phyloP scores from a whole-genome alignment of 2,888 invertebrate genomes.

The Lepetodrilus schrolli region DNA sequence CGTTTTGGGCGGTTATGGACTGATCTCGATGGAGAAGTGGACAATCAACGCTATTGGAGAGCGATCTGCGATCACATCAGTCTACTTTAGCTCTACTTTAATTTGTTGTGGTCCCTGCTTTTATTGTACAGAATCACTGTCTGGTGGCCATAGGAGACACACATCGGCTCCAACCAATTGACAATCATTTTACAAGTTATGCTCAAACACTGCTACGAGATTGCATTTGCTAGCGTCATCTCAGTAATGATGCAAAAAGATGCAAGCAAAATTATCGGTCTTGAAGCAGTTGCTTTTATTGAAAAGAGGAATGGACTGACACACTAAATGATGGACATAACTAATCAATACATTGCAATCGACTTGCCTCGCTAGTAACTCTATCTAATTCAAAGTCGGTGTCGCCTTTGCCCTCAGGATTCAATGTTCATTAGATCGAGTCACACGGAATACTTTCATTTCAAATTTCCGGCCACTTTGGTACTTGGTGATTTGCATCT shows the following conservation, averaged over 20 bases:
- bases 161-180: not conserved
- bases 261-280: not conserved
- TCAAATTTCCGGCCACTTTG: conserved; percentile 19
- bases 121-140: not conserved
- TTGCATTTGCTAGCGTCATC: not conserved
- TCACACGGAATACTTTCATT: conserved; percentile 23
- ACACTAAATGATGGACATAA: conserved; percentile 16
- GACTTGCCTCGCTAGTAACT: conserved; percentile 11
- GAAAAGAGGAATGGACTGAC: conserved; percentile 11
- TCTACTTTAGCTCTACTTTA: not conserved
- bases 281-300: not conserved
- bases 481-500: conserved; percentile 8
- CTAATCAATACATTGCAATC: conserved; percentile 14
- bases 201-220: not conserved
- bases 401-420: not conserved
- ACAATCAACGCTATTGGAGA: not conserved
- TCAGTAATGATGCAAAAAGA: not conserved
- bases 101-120: not conserved
- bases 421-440: not conserved
- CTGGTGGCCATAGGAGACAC: not conserved
- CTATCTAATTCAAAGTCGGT: conserved; percentile 18
- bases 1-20: not conserved
- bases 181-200: conserved; percentile 8
- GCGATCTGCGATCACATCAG: not conserved
- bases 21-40: not conserved